phyloP scores from a whole-genome alignment of 2,797 vertebrate genomes.

The Oreortyx pictus region DNA sequence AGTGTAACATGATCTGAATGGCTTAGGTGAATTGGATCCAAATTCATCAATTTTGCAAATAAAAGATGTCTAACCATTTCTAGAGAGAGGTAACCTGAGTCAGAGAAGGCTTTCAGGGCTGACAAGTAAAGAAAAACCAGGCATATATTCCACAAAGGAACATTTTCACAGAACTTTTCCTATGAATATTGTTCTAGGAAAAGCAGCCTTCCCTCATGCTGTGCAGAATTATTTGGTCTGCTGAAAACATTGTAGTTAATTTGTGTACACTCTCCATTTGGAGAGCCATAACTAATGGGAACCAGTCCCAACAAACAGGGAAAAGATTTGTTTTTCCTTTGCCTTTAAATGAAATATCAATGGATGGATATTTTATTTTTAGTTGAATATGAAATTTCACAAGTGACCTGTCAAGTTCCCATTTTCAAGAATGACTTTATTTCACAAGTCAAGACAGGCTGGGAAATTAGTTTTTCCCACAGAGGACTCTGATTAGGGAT shows the following conservation, averaged over 20 bases:
- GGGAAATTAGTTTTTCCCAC: constrained; percentile 79
- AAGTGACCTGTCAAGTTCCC: constrained; percentile 68
- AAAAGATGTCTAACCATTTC: neutral
- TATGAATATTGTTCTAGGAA: neutral
- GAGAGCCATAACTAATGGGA: constrained; percentile 19
- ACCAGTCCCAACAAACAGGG: neutral
- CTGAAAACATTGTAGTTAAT: constrained; percentile 10
- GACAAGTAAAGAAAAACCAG: neutral
- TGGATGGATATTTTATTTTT: constrained; percentile 78
- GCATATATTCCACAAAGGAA: neutral
- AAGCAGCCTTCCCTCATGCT: neutral
- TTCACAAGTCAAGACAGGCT: constrained; percentile 74
- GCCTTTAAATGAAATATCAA: constrained; percentile 78
- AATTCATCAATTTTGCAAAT: neutral
- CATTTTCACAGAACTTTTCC: neutral
- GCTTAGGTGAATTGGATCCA: neutral
- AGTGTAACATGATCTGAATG: neutral
- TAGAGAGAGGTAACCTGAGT: neutral
- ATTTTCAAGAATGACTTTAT: constrained; percentile 78
- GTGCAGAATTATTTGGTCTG: neutral
- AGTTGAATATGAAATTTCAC: constrained; percentile 76
- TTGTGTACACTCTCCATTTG: neutral
- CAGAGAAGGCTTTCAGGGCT: neutral
- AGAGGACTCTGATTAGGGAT: constrained; percentile 73
- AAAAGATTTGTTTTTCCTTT: constrained; percentile 64